Conservation (phyloP, 2,113 vertebrate species). For the Platysteira castanea region DNA sequence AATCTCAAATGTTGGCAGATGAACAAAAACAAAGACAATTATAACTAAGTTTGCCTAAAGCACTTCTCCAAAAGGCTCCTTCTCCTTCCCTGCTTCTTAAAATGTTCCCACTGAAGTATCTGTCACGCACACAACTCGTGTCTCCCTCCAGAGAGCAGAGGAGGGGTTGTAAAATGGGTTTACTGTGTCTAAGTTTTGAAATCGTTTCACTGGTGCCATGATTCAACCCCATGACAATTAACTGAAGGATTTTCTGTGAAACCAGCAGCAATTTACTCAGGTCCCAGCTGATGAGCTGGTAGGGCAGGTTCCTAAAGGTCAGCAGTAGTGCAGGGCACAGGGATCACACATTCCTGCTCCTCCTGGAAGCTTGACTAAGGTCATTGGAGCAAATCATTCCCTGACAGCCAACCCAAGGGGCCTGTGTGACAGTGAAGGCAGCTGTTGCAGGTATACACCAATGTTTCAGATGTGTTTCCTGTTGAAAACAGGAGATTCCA, state of each 20-base stretch:
- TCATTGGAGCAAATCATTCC: not conserved
- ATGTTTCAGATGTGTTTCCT: not conserved
- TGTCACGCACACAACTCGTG: accelerated
- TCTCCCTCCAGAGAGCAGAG: not conserved
- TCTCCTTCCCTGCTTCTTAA: not conserved
- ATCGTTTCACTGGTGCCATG: not conserved
- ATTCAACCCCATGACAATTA: not conserved
- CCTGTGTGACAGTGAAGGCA: not conserved
- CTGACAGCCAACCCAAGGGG: not conserved
- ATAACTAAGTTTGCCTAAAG: not conserved
- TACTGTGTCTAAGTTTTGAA: not conserved
- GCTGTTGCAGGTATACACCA: not conserved
- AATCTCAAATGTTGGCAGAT: not conserved
- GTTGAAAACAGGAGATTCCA: not conserved
- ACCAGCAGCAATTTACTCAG: not conserved
- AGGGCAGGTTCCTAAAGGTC: not conserved
- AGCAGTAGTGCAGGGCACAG: not conserved
- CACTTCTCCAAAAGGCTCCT: not conserved
- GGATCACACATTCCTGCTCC: not conserved
- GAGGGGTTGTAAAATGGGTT: not conserved
- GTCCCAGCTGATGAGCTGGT: not conserved
- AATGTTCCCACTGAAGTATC: not conserved
- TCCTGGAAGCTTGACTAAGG: not conserved
- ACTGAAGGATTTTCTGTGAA: not conserved
- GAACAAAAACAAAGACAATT: not conserved